Percentiles rank a stretch among this genome's conserved stretches.
These are phyloP conservation scores for Heterotilapia buettikoferi DNA, from an alignment of 2,113 vertebrate species.

Conservation along the genomic window DNA sequence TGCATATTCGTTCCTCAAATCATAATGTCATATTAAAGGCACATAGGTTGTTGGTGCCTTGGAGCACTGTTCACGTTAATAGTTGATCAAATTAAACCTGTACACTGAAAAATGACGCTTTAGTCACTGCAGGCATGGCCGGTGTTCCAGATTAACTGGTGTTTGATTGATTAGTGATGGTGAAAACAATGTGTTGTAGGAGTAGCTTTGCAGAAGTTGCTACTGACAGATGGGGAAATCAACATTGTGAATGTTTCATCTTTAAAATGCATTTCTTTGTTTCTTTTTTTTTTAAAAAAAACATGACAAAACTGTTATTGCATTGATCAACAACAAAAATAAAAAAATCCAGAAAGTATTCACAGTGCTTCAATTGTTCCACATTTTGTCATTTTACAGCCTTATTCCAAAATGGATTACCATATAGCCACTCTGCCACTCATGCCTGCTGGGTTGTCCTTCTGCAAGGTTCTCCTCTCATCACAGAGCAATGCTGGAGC, in stretches of 20 bases:
- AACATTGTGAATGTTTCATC: background rate
- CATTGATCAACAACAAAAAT: background rate
- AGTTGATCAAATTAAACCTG: background rate
- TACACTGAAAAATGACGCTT: background rate
- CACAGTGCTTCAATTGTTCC: background rate
- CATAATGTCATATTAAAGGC: background rate
- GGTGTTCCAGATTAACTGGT: background rate
- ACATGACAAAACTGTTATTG: background rate
- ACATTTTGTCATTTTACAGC: background rate
- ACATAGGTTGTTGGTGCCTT: background rate
- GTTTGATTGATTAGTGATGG: background rate
- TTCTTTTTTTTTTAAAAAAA: fast-evolving
- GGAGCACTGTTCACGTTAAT: background rate
- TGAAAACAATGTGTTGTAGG: background rate
- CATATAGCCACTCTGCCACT: background rate
- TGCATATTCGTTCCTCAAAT: background rate
- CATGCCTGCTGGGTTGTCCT: background rate
- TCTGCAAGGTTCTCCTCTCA: background rate
- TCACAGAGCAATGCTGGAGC: background rate
- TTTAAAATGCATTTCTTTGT: background rate
- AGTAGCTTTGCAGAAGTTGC: background rate
- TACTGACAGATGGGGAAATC: background rate
- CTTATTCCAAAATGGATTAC: background rate
- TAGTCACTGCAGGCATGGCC: background rate
- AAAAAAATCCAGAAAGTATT: background rate